phyloP scores from a whole-genome alignment of 2,797 vertebrate genomes.

The Neosilurus hyrtlii region DNA sequence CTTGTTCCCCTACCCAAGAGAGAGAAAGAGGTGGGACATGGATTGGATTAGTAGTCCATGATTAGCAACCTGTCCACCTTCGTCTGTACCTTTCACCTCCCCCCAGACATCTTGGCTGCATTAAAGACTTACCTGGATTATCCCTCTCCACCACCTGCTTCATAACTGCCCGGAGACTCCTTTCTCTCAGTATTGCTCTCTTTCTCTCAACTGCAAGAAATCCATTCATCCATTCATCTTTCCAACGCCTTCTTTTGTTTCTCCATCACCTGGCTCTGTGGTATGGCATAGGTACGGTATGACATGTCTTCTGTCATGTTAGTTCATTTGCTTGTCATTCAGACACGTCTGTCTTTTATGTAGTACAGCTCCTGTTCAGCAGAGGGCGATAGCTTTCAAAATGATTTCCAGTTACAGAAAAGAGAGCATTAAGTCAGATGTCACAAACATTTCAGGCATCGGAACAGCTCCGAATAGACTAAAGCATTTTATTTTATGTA shows the following conservation, averaged over 20 bases:
- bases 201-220: not conserved
- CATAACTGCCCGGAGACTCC: slow-evolving; percentile 14
- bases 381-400: slow-evolving; percentile 38
- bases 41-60: slow-evolving; percentile 79
- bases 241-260: not conserved
- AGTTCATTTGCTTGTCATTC: not conserved
- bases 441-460: not conserved
- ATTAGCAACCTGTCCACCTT: slow-evolving; percentile 73
- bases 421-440: not conserved
- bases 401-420: not conserved
- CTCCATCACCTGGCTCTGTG: slow-evolving; percentile 4
- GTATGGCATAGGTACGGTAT: not conserved
- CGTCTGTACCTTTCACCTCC: slow-evolving; percentile 58
- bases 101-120: slow-evolving; percentile 58
- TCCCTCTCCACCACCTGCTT: slow-evolving; percentile 81
- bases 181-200: not conserved
- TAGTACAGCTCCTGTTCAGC: slow-evolving; percentile 37
- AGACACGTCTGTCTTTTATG: not conserved
- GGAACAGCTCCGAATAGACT: not conserved
- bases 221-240: not conserved
- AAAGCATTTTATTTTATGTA: not conserved
- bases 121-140: slow-evolving; percentile 87
- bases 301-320: not conserved
- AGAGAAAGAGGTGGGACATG: slow-evolving; percentile 54
- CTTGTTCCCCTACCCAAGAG: slow-evolving; percentile 23